A percentile compares a stretch with the other conserved stretches of the same genome.
Conservation (phyloP, 2,797 vertebrate species). For the Dicrostonyx torquatus region DNA sequence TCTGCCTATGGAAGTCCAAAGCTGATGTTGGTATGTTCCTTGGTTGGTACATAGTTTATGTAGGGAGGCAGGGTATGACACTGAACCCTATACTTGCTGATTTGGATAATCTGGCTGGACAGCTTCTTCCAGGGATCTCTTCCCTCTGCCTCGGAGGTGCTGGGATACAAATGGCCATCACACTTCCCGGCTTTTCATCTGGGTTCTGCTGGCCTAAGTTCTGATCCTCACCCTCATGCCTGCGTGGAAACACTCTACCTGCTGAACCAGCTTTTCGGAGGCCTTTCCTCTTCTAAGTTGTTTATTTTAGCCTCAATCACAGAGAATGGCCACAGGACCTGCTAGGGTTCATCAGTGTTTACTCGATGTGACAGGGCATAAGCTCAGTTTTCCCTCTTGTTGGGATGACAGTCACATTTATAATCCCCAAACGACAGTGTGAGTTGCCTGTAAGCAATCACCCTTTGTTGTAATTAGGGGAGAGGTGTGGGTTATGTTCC, state of each 20-base stretch:
- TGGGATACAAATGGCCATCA: neutral
- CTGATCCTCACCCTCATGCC: too few species aligned
- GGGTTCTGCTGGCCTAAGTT: too few species aligned
- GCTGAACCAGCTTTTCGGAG: neutral
- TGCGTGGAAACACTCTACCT: neutral
- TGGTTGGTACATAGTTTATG: neutral
- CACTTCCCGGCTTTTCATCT: neutral
- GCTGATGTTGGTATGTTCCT: neutral
- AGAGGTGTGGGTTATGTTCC: too few species aligned
- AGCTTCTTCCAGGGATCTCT: neutral
- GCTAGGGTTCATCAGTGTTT: neutral
- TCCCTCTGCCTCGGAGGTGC: neutral
- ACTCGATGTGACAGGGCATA: neutral
- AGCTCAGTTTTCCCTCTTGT: neutral
- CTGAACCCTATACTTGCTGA: neutral
- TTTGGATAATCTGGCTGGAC: neutral
- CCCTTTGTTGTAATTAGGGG: too few species aligned
- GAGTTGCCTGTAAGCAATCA: neutral
- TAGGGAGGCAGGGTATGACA: neutral
- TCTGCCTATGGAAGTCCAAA: neutral
- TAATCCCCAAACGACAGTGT: neutral
- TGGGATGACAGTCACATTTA: neutral
- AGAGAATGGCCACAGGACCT: neutral
- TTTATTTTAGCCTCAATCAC: neutral
- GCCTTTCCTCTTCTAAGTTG: too few species aligned